Conservation (phyloP, 2,888 invertebrate species). For the Stictocephala bisonia region DNA sequence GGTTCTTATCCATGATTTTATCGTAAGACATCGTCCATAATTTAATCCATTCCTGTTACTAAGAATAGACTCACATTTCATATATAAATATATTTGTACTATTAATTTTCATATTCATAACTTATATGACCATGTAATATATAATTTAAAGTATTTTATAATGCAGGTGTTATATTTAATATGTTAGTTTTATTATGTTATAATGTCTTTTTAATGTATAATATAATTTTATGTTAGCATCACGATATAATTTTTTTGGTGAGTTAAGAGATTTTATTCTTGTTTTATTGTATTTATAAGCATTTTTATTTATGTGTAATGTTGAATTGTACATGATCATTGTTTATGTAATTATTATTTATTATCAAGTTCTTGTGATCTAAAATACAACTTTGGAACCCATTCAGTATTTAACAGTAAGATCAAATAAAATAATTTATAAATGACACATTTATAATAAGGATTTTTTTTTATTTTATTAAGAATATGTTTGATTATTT, state of each 20-base stretch:
- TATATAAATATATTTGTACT: conserved; percentile 25
- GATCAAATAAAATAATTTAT: not conserved
- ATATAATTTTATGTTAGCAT: conserved; percentile 39
- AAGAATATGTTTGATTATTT: conserved; percentile 1
- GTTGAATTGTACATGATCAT: conserved; percentile 31
- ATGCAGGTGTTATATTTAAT: conserved; percentile 22
- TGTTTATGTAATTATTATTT: conserved; percentile 9
- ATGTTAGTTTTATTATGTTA: conserved; percentile 21
- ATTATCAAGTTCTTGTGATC: conserved; percentile 26
- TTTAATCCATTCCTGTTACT: conserved; percentile 30
- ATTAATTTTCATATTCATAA: conserved; percentile 20
- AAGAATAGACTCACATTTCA: not conserved
- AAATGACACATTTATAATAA: not conserved
- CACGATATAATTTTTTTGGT: conserved; percentile 25
- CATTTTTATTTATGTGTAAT: conserved; percentile 22
- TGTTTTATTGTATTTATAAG: conserved; percentile 28
- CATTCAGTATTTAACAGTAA: conserved; percentile 27
- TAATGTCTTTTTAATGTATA: conserved; percentile 32
- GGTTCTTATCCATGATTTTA: conserved; percentile 7
- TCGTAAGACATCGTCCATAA: conserved; percentile 24
- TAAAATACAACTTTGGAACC: not conserved
- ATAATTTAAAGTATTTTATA: conserved; percentile 34
- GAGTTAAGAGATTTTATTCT: conserved; percentile 36
- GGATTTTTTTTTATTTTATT: not conserved
- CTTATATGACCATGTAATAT: not conserved